Conservation (phyloP, 2,797 vertebrate species). For the Semaprochilodus insignis region DNA sequence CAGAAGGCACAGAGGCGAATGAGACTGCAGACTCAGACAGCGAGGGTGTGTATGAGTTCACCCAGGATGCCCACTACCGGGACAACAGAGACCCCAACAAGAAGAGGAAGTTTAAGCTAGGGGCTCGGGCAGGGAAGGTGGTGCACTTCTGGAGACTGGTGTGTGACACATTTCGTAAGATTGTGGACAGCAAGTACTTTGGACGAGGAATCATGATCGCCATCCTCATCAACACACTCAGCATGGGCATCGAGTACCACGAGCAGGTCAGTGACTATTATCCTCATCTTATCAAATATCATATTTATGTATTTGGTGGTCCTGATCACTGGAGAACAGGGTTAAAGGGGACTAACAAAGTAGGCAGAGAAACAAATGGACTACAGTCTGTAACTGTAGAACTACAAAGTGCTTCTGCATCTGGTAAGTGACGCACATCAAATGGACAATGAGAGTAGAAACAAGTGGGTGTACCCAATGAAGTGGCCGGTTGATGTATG, state of each 20-base stretch:
- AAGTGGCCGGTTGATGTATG: no score
- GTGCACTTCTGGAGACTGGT: conserved; percentile 91
- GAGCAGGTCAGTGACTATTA: conserved; percentile 83
- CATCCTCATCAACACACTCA: conserved; percentile 90
- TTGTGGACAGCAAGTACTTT: conserved; percentile 93
- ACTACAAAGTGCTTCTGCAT: no score
- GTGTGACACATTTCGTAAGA: conserved; percentile 91
- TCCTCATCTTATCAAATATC: not conserved
- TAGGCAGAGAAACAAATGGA: no score
- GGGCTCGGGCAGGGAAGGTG: conserved; percentile 71
- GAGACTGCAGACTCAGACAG: conserved; percentile 91
- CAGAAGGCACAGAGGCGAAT: conserved; percentile 81
- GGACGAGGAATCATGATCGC: conserved; percentile 92
- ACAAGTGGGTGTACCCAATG: no score
- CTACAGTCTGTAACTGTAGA: no score
- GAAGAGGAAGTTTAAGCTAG: conserved; percentile 67
- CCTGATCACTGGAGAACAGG: no score
- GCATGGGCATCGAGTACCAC: conserved; percentile 92
- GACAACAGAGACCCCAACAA: conserved; percentile 80
- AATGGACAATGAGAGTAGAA: no score
- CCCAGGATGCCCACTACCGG: conserved; percentile 87
- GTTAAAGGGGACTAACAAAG: no score
- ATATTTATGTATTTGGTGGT: no score
- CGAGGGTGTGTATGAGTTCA: conserved; percentile 92
- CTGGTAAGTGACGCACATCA: no score